Conservation (phyloP, 2,113 vertebrate species). For the Ailurus styani region DNA sequence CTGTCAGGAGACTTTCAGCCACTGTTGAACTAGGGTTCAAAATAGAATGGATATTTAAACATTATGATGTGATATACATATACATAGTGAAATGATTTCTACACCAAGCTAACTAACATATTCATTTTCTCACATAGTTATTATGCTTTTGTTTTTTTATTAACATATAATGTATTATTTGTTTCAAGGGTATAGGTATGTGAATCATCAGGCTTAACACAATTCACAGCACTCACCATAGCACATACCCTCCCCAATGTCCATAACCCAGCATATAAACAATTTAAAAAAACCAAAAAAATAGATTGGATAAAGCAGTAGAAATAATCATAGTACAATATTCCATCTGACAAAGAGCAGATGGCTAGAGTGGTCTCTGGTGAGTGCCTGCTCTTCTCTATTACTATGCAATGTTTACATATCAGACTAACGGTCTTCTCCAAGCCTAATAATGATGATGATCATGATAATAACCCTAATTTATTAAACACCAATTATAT, state of each 20-base stretch:
- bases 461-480: constrained; percentile 5
- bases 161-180: no score
- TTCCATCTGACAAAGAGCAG: constrained; percentile 35
- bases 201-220: no score
- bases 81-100: no score
- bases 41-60: constrained; percentile 37
- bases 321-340: neutral
- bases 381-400: neutral
- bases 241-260: no score
- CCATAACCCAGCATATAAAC: no score
- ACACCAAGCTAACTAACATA: no score
- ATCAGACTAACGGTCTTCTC: neutral
- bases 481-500: constrained; percentile 17
- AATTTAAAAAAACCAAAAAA: no score
- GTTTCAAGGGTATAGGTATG: no score
- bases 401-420: neutral
- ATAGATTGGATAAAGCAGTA: constrained; percentile 5
- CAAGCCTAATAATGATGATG: constrained; percentile 19
- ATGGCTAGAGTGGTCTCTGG: neutral
- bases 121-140: no score
- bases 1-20: neutral
- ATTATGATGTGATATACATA: no score
- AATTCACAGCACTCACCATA: no score
- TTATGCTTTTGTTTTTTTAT: no score
- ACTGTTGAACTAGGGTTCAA: neutral